A percentile compares a stretch with the other conserved stretches of the same genome.
Evolutionary conservation across 2,113 vertebrate species (phyloP).

Genomic region (Thamnaconus septentrionalis): DNA sequence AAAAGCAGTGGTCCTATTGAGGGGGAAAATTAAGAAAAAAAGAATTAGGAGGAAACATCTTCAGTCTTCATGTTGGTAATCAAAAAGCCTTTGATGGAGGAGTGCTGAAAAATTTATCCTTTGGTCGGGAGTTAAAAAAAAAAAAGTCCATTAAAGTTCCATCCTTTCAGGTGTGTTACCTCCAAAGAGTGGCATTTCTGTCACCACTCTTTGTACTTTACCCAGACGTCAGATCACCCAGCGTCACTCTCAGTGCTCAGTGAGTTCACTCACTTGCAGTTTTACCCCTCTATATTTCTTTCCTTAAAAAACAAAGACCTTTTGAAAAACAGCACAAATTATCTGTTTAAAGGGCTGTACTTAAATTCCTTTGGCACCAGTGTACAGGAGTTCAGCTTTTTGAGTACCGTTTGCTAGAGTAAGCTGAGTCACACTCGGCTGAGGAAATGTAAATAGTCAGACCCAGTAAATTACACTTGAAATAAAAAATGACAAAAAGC

Average conservation of each 20-base stretch:
- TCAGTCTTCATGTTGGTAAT: no score
- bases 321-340: background rate
- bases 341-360: slow-evolving; percentile 7
- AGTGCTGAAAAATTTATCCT: no score
- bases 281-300: background rate
- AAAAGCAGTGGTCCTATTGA: no score
- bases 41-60: no score
- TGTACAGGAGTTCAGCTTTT: no score
- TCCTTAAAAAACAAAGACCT: no score
- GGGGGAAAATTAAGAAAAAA: no score
- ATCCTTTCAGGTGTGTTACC: background rate
- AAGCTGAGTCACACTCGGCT: slow-evolving; percentile 7
- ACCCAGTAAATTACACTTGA: slow-evolving; percentile 86
- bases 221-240: slow-evolving; percentile 11
- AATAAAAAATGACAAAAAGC: slow-evolving; percentile 99
- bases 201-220: slow-evolving; percentile 71
- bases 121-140: background rate
- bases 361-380: background rate
- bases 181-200: slow-evolving; percentile 20
- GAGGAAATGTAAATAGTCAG: slow-evolving; percentile 36
- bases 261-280: background rate
- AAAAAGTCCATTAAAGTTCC: slow-evolving; percentile 1
- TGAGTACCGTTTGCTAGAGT: no score
- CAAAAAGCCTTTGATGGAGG: no score
- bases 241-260: background rate